Percentiles rank a stretch among this genome's conserved stretches.
Evolutionary conservation across 2,797 vertebrate species (phyloP).

Genomic region (Cetoscarus ocellatus): DNA sequence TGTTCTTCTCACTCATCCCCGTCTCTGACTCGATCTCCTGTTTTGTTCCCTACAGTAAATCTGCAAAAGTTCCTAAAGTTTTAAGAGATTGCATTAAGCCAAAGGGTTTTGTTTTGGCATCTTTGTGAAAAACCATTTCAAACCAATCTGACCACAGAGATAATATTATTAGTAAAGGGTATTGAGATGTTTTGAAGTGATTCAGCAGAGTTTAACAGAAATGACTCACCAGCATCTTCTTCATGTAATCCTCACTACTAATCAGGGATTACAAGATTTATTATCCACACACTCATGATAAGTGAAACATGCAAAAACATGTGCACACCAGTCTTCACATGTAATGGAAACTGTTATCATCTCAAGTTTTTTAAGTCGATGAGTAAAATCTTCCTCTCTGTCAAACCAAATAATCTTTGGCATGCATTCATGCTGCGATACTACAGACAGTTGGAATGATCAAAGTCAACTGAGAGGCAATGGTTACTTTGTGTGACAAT

Average conservation of each 20-base stretch:
- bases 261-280: slow-evolving; percentile 25
- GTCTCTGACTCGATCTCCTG: too few relatives aligned
- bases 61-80: too few relatives aligned
- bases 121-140: slow-evolving; percentile 4
- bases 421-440: background rate
- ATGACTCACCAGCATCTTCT: slow-evolving; percentile 11
- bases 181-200: slow-evolving; percentile 40
- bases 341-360: background rate
- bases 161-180: slow-evolving; percentile 29
- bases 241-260: slow-evolving; percentile 15
- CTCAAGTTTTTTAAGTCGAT: background rate
- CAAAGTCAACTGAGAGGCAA: background rate
- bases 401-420: background rate
- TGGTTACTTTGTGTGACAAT: background rate
- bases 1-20: too few relatives aligned
- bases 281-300: slow-evolving; percentile 9
- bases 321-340: background rate
- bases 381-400: too few relatives aligned
- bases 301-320: slow-evolving; percentile 9
- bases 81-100: background rate
- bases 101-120: slow-evolving; percentile 11
- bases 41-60: too few relatives aligned
- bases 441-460: background rate
- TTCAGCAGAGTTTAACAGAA: slow-evolving; percentile 8
- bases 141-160: slow-evolving; percentile 15